A percentile compares a stretch with the other conserved stretches of the same genome.
phyloP scores from a whole-genome alignment of 2,797 vertebrate genomes.

The Ctenopoma multispine region DNA sequence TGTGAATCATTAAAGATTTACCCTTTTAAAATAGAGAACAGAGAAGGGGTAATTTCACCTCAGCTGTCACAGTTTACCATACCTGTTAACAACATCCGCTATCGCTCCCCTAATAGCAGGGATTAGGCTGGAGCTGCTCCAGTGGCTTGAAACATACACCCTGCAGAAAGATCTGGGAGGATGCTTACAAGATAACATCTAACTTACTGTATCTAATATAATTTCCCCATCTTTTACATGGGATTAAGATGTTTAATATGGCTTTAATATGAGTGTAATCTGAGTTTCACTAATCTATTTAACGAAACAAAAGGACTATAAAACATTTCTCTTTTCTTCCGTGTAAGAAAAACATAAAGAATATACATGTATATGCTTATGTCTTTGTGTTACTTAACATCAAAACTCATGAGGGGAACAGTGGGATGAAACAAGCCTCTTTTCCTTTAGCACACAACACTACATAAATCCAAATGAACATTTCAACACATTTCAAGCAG shows the following conservation, averaged over 20 bases:
- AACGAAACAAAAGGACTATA: conserved; percentile 6
- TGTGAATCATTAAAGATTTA: conserved; percentile 21
- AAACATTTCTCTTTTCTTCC: background rate
- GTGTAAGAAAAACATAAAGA: background rate
- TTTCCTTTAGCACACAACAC: too few species aligned
- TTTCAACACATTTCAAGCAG: background rate
- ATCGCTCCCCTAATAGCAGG: conserved; percentile 25
- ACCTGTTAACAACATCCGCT: conserved; percentile 18
- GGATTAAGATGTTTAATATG: conserved; percentile 17
- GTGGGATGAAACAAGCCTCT: too few species aligned
- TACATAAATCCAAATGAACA: too few species aligned
- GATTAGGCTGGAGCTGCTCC: conserved; percentile 36
- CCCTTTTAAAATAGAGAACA: conserved; percentile 27
- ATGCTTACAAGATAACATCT: conserved; percentile 24
- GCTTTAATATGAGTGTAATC: background rate
- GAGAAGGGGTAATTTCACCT: conserved; percentile 2
- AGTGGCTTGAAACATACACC: conserved; percentile 42
- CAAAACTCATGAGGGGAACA: background rate
- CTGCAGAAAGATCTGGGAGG: conserved; percentile 22
- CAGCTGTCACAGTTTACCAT: conserved; percentile 8
- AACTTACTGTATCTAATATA: background rate
- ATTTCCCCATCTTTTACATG: conserved; percentile 8
- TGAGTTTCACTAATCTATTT: background rate
- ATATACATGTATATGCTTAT: background rate
- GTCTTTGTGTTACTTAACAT: conserved; percentile 8